Evolutionary conservation across 2,113 vertebrate genomes (phyloP).

Genomic region (Eulemur rufifrons): DNA sequence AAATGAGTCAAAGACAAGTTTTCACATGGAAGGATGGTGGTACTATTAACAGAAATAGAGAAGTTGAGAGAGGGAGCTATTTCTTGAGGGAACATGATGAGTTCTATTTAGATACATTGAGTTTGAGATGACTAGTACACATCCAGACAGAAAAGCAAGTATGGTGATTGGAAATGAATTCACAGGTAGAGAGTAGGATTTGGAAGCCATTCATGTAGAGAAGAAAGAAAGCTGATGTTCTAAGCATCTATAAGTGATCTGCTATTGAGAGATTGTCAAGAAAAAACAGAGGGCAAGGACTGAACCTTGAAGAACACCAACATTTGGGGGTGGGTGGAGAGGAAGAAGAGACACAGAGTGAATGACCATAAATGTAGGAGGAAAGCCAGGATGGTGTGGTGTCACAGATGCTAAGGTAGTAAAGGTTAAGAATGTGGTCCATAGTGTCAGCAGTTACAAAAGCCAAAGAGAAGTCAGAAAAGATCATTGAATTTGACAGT

Average conservation of each 20-base stretch:
- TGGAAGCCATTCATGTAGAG: neutral
- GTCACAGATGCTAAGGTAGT: neutral
- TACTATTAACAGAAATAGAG: neutral
- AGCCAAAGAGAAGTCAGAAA: neutral
- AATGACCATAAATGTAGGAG: neutral
- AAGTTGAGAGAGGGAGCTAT: neutral
- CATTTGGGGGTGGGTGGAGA: neutral
- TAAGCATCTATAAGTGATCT: neutral
- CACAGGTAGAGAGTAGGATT: neutral
- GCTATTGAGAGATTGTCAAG: neutral
- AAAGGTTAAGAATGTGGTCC: neutral
- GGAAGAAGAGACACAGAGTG: neutral
- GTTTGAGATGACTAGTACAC: neutral
- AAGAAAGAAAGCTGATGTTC: neutral
- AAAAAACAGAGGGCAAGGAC: neutral
- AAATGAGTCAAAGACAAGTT: conserved; percentile 32
- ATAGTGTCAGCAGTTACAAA: neutral
- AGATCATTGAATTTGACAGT: neutral
- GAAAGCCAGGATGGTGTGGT: neutral
- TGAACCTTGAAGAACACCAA: neutral
- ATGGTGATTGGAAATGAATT: conserved; percentile 3
- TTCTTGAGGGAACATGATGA: neutral
- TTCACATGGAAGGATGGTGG: neutral
- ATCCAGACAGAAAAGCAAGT: neutral
- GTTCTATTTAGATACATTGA: conserved; percentile 21